phyloP scores from a whole-genome alignment of 2,888 invertebrate species.

The Alentia gelatinosa region DNA sequence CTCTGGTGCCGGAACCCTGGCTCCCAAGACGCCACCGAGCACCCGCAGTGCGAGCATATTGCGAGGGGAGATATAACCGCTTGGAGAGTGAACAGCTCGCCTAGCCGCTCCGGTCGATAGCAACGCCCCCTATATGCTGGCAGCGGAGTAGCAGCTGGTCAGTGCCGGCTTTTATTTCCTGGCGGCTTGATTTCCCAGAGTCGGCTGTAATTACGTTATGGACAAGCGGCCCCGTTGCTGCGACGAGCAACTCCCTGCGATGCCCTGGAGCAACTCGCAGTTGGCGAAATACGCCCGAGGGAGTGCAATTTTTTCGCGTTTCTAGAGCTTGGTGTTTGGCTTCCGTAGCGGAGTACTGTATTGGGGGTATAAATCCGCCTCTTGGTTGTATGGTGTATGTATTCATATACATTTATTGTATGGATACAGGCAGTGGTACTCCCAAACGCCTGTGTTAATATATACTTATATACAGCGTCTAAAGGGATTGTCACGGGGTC shows the following conservation, averaged over 20 bases:
- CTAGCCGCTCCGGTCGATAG: conserved; percentile 11
- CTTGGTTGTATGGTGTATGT: no score
- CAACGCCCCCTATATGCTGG: background rate
- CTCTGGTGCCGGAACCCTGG: background rate
- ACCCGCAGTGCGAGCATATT: conserved; percentile 22
- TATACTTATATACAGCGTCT: no score
- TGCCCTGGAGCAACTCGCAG: background rate
- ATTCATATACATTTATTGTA: no score
- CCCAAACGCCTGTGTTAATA: no score
- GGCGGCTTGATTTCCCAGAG: conserved; percentile 47
- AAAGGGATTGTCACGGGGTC: no score
- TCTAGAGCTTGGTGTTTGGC: no score
- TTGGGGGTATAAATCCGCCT: no score
- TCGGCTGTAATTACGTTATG: conserved; percentile 33
- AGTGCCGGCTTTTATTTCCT: conserved; percentile 5
- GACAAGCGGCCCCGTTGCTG: background rate
- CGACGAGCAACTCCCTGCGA: background rate
- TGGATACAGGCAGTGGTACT: no score
- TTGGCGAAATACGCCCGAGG: background rate
- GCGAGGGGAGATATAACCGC: conserved; percentile 3
- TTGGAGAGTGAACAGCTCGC: background rate
- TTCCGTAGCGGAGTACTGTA: no score
- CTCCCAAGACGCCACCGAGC: background rate
- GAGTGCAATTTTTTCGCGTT: no score
- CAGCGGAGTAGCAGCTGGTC: conserved; percentile 19